Evolutionary conservation across 2,888 invertebrate genomes (phyloP).

Genomic region (Apotomis capreana): DNA sequence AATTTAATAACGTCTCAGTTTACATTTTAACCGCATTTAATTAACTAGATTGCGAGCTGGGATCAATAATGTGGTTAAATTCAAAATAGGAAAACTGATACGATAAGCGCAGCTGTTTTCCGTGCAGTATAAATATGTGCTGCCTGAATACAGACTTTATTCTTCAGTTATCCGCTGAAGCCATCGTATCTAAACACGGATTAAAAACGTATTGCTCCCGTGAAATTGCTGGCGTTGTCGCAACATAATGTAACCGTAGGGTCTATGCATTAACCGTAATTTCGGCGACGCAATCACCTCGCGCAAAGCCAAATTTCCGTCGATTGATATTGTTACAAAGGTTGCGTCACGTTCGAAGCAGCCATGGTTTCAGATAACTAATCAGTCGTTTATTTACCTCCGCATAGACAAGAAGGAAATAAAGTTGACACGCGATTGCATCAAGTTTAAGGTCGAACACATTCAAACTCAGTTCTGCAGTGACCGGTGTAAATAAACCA

Average conservation of each 20-base stretch:
- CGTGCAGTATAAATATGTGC: constrained; percentile 7
- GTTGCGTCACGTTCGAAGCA: constrained; percentile 46
- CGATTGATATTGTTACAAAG: constrained; percentile 44
- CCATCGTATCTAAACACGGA: background rate
- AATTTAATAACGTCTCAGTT: constrained; percentile 46
- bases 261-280: constrained; percentile 28
- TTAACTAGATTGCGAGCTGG: constrained; percentile 44
- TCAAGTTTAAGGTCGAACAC: constrained; percentile 31
- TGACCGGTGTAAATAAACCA: constrained; percentile 35
- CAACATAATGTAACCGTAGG: constrained; percentile 21
- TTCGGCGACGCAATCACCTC: constrained; percentile 46
- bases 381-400: constrained; percentile 42
- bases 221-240: constrained; percentile 7
- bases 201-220: background rate
- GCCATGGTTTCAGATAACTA: constrained; percentile 42
- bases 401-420: constrained; percentile 19
- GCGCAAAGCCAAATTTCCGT: constrained; percentile 43
- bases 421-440: constrained; percentile 20
- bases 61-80: constrained; percentile 35
- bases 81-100: constrained; percentile 30
- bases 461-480: constrained; percentile 35
- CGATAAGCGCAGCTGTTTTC: constrained; percentile 2
- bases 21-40: constrained; percentile 47
- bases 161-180: constrained; percentile 14
- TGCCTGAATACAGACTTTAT: constrained; percentile 13